Conservation (phyloP, 2,888 invertebrate species). For the Drosophila leonis region DNA sequence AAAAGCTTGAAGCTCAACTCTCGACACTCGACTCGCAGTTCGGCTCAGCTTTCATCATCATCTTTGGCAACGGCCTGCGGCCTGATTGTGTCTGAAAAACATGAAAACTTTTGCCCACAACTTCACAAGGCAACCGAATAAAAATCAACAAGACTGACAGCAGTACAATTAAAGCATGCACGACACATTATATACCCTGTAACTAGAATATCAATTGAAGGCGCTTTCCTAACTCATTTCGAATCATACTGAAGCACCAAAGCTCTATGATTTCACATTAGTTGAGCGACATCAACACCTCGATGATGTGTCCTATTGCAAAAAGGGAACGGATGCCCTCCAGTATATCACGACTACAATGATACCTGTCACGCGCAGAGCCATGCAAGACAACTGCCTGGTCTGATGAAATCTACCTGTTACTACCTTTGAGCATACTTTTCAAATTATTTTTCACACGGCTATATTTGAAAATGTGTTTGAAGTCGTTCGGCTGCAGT, state of each 20-base stretch:
- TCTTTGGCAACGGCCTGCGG: slow-evolving; percentile 52
- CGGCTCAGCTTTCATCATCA: slow-evolving; percentile 57
- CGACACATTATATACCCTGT: neutral
- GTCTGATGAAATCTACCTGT: neutral
- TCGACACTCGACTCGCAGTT: slow-evolving; percentile 12
- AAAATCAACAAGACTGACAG: slow-evolving; percentile 12
- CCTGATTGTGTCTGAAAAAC: slow-evolving; percentile 44
- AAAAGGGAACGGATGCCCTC: neutral
- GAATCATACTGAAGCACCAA: too few relatives aligned
- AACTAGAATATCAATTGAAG: neutral
- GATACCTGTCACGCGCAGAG: neutral
- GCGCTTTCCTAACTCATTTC: neutral
- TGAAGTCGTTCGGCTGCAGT: neutral
- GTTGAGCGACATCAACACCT: neutral
- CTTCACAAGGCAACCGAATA: slow-evolving; percentile 35
- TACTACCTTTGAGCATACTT: neutral
- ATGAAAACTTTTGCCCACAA: slow-evolving; percentile 51
- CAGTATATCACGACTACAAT: neutral
- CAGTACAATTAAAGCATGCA: neutral
- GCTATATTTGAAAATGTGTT: slow-evolving; percentile 4
- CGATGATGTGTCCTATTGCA: neutral
- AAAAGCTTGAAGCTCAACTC: slow-evolving; percentile 10
- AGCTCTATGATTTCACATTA: neutral
- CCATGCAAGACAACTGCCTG: neutral
- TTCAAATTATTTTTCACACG: neutral